These are phyloP conservation scores for Prunella strophiata DNA, from an alignment of 2,797 vertebrate species.

Conservation along the genomic window DNA sequence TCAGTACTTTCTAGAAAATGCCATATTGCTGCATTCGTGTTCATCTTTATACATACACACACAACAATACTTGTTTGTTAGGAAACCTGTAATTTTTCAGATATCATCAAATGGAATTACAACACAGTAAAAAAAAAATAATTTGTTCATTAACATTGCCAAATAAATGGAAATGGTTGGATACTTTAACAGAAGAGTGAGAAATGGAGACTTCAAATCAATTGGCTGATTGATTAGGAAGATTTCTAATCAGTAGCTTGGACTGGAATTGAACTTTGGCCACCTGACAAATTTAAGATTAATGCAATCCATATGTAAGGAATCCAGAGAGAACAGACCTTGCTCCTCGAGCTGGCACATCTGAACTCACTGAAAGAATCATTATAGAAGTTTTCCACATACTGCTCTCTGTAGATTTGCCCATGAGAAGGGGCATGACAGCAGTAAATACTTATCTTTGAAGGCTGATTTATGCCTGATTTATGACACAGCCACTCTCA, in stretches of 20 bases:
- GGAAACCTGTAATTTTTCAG: background rate
- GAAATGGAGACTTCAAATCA: background rate
- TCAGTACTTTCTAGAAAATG: conserved; percentile 27
- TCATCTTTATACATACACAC: background rate
- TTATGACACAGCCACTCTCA: background rate
- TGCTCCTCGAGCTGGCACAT: background rate
- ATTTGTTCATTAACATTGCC: background rate
- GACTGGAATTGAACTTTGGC: background rate
- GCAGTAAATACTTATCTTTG: background rate
- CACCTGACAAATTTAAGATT: conserved; percentile 16
- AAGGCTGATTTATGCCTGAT: background rate
- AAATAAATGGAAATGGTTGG: background rate
- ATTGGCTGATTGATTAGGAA: background rate
- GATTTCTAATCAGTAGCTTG: conserved; percentile 4
- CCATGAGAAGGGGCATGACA: background rate
- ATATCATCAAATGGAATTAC: background rate
- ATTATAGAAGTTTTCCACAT: background rate
- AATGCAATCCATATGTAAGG: background rate
- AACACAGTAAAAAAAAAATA: background rate
- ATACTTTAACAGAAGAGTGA: background rate
- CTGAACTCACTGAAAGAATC: background rate
- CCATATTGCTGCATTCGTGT: background rate
- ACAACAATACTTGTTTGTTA: background rate
- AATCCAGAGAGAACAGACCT: background rate
- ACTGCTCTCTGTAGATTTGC: background rate